Evolutionary conservation across 2,797 vertebrate genomes (phyloP).

Genomic region (Arnoldichthys spilopterus): DNA sequence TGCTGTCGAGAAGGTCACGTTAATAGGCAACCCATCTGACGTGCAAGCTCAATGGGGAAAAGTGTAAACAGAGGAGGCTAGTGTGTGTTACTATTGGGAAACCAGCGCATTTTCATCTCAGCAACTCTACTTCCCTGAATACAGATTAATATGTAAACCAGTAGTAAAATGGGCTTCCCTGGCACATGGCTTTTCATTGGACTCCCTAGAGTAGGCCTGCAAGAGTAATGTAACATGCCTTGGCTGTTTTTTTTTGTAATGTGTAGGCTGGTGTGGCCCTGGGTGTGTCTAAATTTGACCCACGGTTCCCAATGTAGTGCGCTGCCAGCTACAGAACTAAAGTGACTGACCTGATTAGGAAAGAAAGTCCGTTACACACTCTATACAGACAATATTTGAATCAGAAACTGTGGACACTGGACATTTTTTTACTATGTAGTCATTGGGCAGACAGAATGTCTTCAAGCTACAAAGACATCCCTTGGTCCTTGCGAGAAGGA

Average conservation of each 20-base stretch:
- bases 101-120: neutral
- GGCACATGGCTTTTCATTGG: neutral
- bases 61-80: neutral
- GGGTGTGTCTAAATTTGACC: neutral
- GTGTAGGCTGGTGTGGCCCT: neutral
- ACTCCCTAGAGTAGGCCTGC: neutral
- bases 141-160: slow-evolving; percentile 4
- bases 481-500: too few relatives aligned
- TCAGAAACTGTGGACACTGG: too few relatives aligned
- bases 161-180: neutral
- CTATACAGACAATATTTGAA: too few relatives aligned
- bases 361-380: neutral
- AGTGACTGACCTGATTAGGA: neutral
- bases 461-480: too few relatives aligned
- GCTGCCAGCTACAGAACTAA: neutral
- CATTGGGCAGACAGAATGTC: too few relatives aligned
- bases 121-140: slow-evolving; percentile 1
- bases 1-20: neutral
- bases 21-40: slow-evolving; percentile 14
- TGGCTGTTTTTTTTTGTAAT: slow-evolving; percentile 5
- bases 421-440: too few relatives aligned
- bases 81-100: neutral
- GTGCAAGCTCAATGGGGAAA: neutral
- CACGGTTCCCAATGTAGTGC: neutral
- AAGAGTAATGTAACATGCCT: neutral